Conservation (phyloP, 2,888 invertebrate species). For the Nycteola revayana region DNA sequence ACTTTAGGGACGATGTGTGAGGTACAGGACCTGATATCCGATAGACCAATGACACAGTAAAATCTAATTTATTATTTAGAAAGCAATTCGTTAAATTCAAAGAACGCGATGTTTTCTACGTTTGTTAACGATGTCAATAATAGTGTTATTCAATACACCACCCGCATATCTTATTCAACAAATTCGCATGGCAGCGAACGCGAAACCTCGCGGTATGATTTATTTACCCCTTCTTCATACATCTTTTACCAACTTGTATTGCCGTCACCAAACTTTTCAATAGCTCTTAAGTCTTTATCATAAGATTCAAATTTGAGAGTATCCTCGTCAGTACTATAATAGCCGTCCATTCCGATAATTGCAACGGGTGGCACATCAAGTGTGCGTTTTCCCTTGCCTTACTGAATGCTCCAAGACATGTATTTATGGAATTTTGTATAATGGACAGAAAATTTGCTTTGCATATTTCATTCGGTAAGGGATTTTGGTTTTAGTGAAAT, state of each 20-base stretch:
- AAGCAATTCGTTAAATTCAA: too few species aligned
- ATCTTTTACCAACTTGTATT: slow-evolving; percentile 10
- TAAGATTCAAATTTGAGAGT: slow-evolving; percentile 17
- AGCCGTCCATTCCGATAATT: slow-evolving; percentile 45
- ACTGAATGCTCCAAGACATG: slow-evolving; percentile 16
- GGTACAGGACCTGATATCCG: too few species aligned
- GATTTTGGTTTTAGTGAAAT: too few species aligned
- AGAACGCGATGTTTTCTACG: too few species aligned
- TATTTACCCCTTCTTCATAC: slow-evolving; percentile 28
- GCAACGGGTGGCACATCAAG: slow-evolving; percentile 43
- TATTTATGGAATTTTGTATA: slow-evolving; percentile 29
- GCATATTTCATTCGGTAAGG: slow-evolving; percentile 27
- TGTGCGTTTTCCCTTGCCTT: slow-evolving; percentile 52
- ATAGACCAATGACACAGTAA: too few species aligned
- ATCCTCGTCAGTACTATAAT: slow-evolving; percentile 5
- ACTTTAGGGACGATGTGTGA: too few species aligned
- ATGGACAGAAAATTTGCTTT: slow-evolving; percentile 25
- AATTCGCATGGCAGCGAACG: slow-evolving; percentile 40
- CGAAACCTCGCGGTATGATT: slow-evolving; percentile 28
- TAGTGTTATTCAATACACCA: slow-evolving; percentile 24
- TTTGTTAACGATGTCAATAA: slow-evolving; percentile 16
- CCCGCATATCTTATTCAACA: slow-evolving; percentile 44
- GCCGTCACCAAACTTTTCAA: not conserved
- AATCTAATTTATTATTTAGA: too few species aligned
- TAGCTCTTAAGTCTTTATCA: slow-evolving; percentile 2